Base-by-base conservation (phyloP, 2,888 invertebrate species). In the Harpagoxenus sublaevis region DNA sequence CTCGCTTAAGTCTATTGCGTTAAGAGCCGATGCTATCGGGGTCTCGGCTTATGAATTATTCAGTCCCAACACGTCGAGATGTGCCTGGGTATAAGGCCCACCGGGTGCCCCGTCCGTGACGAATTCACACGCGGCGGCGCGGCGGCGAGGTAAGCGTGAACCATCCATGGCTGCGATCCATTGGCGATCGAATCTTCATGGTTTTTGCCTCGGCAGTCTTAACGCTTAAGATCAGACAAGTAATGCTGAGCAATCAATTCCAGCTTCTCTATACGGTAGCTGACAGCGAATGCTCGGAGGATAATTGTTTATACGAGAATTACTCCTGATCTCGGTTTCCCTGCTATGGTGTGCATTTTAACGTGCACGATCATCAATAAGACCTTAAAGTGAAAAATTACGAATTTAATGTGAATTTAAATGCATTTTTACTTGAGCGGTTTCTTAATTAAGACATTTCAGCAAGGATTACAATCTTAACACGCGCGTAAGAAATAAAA, bases 1-100 rank as follows among this genome's bases (percentile, higher is more conserved):
- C 91, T 92, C 88, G 90, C 92, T 92, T 90, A 91, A 93, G 90
- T 92, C 90, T 91, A 92, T 92, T 89, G 90, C 91, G 87, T 92
- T 92, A 91, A 92, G 89, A 88, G 92, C 92, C 90, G 92, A 88
- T 87, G 85, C 85, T 87, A 89, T 89, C 87, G 84, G 89, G 85
- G 88, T 90, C 87, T 81, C 77, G 84, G 73, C 87, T 92, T 88
- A 92, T 92, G 90, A 92, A 93, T 93, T 92, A 93, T 93, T 93
- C 92, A 92, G 82, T 79, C 48, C 86, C 35, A 83, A 77, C 86
- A 23, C 23, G 23, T 23, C 75, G 89, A 87, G 89, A 88, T 89
- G 86, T 73, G 84, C 66, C 85, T 42, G 87, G 35, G 23, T 81
- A 87, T 86, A 88, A 85, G 85, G 73, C 87, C 84, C 83, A 84